phyloP scores from a whole-genome alignment of 1,140 invertebrate species.

The Caerostris darwini region DNA sequence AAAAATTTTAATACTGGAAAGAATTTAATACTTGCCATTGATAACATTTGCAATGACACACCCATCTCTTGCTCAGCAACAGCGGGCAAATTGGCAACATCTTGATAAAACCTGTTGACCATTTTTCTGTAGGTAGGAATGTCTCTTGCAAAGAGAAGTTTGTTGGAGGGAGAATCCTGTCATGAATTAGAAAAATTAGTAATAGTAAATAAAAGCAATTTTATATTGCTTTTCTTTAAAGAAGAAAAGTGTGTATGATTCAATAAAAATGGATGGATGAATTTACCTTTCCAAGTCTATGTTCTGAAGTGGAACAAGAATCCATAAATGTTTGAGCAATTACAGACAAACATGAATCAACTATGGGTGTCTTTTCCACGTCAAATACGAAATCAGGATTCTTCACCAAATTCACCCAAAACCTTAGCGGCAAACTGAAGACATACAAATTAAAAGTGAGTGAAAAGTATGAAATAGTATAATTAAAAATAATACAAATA shows the following conservation, averaged over 20 bases:
- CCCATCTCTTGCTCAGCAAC: slow-evolving; percentile 96
- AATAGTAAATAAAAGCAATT: neutral
- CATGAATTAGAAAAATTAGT: neutral
- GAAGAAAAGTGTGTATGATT: too few relatives aligned
- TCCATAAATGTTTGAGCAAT: slow-evolving; percentile 99
- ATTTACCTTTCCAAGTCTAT: slow-evolving; percentile 65
- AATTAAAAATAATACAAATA: neutral
- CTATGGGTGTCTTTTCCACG: slow-evolving; percentile 99
- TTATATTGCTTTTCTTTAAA: too few relatives aligned
- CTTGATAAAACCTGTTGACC: slow-evolving; percentile 93
- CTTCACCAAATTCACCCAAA: slow-evolving; percentile 99
- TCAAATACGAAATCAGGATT: slow-evolving; percentile 99
- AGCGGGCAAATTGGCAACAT: slow-evolving; percentile 91
- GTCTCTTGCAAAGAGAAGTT: slow-evolving; percentile 96
- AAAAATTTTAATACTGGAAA: too few relatives aligned
- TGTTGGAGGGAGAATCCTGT: slow-evolving; percentile 94
- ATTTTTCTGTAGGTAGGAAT: slow-evolving; percentile 92
- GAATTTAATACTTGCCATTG: slow-evolving; percentile 84
- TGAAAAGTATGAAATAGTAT: neutral
- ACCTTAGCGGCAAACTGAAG: slow-evolving; percentile 87
- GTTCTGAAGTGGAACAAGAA: slow-evolving; percentile 89
- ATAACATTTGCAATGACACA: slow-evolving; percentile 94
- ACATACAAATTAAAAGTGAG: neutral
- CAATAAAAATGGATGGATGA: neutral
- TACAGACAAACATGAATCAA: slow-evolving; percentile 98